Percentiles rank a stretch among this genome's conserved stretches.
These are phyloP conservation scores for Glaucopsyche alexis DNA, from an alignment of 2,888 invertebrate genomes.

Conservation along the genomic window DNA sequence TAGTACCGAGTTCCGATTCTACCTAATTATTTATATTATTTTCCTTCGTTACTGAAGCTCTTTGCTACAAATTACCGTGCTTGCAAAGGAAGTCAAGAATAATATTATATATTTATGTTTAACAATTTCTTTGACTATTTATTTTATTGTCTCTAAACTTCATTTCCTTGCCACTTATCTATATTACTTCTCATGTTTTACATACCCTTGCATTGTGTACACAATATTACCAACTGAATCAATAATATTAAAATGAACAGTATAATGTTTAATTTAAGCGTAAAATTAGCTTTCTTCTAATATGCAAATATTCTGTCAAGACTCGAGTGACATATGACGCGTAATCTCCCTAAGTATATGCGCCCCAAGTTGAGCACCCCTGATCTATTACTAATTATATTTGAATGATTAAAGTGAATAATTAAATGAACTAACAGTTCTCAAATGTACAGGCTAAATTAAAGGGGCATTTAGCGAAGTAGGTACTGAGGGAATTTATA, in stretches of 20 bases:
- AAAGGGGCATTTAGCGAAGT: neutral
- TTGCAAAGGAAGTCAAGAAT: too few relatives aligned
- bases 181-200: neutral
- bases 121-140: too few relatives aligned
- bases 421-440: neutral
- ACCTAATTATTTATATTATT: neutral
- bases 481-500: neutral
- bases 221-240: neutral
- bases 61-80: neutral
- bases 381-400: slow-evolving; percentile 20
- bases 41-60: neutral
- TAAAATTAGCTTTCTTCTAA: slow-evolving; percentile 3
- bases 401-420: slow-evolving; percentile 3
- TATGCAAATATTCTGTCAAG: neutral
- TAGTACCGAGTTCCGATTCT: neutral
- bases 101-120: too few relatives aligned
- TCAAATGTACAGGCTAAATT: neutral
- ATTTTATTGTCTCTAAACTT: too few relatives aligned
- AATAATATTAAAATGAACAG: neutral
- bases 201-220: neutral
- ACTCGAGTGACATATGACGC: neutral
- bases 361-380: neutral
- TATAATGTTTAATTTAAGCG: neutral
- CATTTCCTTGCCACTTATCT: too few relatives aligned
- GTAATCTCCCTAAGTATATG: neutral